These are phyloP conservation scores for Galerucella nymphaeae DNA, from an alignment of 2,888 invertebrate species.

Conservation along the genomic window DNA sequence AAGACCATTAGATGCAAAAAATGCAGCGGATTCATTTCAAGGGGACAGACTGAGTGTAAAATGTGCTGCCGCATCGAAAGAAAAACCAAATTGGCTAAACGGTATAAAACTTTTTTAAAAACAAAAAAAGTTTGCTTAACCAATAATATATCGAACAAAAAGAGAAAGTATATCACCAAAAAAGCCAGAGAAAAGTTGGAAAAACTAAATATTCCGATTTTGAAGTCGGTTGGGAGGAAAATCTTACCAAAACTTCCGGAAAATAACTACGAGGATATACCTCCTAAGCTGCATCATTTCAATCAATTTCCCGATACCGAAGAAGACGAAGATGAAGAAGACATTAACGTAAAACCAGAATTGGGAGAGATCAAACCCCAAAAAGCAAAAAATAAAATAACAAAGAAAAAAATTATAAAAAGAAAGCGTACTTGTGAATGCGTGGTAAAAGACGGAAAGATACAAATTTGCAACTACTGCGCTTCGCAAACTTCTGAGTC, in stretches of 20 bases:
- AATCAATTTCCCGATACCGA: background rate
- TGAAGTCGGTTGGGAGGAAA: background rate
- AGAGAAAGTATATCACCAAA: background rate
- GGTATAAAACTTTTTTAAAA: background rate
- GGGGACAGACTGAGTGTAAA: background rate
- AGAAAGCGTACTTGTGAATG: slow-evolving; percentile 14
- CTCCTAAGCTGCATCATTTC: background rate
- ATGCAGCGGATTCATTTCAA: background rate
- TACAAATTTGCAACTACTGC: slow-evolving; percentile 5
- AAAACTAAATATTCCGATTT: background rate
- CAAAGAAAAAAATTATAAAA: background rate
- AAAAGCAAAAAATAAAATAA: background rate
- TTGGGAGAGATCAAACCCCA: background rate
- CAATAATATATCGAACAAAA: background rate
- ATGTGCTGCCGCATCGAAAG: background rate
- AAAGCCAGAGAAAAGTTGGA: background rate
- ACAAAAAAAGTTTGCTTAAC: background rate
- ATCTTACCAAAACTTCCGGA: background rate
- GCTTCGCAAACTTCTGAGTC: background rate
- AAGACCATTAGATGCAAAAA: slow-evolving; percentile 6
- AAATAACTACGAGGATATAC: background rate
- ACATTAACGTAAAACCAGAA: background rate
- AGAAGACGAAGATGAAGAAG: background rate
- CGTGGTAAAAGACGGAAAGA: background rate
- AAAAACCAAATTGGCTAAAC: background rate